Evolutionary conservation across 2,888 invertebrate species (phyloP).

Genomic region (Agrochola circellaris): DNA sequence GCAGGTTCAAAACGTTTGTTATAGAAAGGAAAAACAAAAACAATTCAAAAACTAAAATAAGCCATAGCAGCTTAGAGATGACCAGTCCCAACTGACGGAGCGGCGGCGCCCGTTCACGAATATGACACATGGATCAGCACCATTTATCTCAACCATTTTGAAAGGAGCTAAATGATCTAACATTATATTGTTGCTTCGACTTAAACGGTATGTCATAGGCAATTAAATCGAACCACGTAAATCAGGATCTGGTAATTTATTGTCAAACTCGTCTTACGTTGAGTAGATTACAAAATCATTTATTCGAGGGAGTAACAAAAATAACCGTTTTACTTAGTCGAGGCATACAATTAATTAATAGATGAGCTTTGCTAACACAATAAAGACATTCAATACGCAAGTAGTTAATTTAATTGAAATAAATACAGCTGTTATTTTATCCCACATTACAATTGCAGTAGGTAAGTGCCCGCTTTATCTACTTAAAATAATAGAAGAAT

Average conservation of each 20-base stretch:
- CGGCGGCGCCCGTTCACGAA: no score
- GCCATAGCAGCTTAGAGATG: no score
- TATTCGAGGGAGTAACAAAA: background rate
- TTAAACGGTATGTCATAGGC: background rate
- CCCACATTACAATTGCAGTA: constrained; percentile 11
- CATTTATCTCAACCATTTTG: no score
- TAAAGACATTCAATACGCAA: background rate
- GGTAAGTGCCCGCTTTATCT: background rate
- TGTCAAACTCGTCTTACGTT: no score
- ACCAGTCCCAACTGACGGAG: no score
- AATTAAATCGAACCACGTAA: background rate
- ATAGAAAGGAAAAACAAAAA: no score
- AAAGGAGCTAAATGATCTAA: no score
- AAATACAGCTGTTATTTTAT: constrained; percentile 6
- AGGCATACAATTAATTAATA: background rate
- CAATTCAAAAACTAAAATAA: no score
- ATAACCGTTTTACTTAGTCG: background rate
- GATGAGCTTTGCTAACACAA: background rate
- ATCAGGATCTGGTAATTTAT: background rate
- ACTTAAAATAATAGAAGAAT: constrained; percentile 1
- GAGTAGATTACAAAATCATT: background rate
- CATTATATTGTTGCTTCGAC: background rate
- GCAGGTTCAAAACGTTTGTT: no score
- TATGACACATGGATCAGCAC: no score
- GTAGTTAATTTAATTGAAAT: constrained; percentile 12